Evolutionary conservation across 2,888 invertebrate species (phyloP).

Genomic region (Sinotaia quadrata): DNA sequence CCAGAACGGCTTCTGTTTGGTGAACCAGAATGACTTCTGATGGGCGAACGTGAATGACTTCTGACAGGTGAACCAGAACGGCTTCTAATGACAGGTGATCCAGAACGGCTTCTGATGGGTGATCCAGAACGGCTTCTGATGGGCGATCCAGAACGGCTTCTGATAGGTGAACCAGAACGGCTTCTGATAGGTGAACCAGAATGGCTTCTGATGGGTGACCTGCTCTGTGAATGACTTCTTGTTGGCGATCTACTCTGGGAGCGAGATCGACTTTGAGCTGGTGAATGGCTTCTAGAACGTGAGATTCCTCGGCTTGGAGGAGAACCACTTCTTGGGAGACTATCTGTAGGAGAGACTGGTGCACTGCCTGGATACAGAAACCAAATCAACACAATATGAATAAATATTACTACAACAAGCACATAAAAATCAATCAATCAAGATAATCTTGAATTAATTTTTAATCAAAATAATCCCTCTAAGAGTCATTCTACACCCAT

Average conservation of each 20-base stretch:
- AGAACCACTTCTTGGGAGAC: slow-evolving; percentile 28
- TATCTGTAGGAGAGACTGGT: slow-evolving; percentile 37
- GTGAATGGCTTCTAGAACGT: background rate
- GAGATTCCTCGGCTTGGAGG: slow-evolving; percentile 28
- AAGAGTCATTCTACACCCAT: no score
- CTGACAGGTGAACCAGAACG: slow-evolving; percentile 29
- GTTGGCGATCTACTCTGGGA: slow-evolving; percentile 27
- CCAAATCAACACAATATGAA: no score
- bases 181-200: slow-evolving; percentile 33
- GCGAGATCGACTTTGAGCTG: slow-evolving; percentile 11
- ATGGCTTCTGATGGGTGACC: slow-evolving; percentile 30
- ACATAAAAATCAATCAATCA: no score
- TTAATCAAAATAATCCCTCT: no score
- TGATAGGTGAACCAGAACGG: slow-evolving; percentile 41
- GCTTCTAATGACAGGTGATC: slow-evolving; percentile 29
- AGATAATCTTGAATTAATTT: no score
- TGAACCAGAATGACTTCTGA: slow-evolving; percentile 33
- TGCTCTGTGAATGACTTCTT: slow-evolving; percentile 20
- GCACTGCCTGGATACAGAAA: slow-evolving; percentile 13
- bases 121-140: slow-evolving; percentile 33
- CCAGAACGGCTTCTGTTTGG: slow-evolving; percentile 39
- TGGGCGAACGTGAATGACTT: slow-evolving; percentile 19
- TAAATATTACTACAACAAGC: no score
- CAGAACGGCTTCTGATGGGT: slow-evolving; percentile 40
- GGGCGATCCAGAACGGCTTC: slow-evolving; percentile 39